Base-by-base conservation (phyloP, 2,888 invertebrate genomes). In the Rapana venosa region DNA sequence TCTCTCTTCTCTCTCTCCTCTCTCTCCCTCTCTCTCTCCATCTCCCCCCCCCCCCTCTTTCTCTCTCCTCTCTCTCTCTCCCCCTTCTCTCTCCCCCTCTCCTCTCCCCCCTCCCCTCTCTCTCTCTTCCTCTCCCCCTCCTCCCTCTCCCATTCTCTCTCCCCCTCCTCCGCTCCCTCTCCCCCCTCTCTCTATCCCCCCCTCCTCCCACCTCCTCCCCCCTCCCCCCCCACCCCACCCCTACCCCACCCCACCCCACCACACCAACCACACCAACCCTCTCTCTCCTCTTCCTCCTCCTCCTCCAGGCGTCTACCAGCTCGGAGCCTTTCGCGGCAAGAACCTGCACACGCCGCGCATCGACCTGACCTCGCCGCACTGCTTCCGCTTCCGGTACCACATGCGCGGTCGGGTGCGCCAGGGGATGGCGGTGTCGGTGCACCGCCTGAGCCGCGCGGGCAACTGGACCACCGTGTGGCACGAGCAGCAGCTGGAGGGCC, bases 301-400 rank as follows among this genome's bases (percentile, higher is more conserved):
- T 2, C 26, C 58, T 47, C 20, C 81, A 81, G 91, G 90, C 32
- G 93, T 92, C 66, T 84, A 84, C 85, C 87, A 90, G 26, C 74
- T 91, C 47, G 91, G 83, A 0, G 81, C 79, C n/a, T 87, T 47
- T n/a, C 22, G 90, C 26, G 91, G 91, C 0, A 93, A 90, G 6
- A 89, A 89, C 22, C 61, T 94, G n/a, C 90, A 90, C 70, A 91
- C 94, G 8, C 94, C 95, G 0, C 90, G 90, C 47, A 93, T 94
- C 74, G 91, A 90, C 81, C 58, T 92, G 0, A 89, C 30, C 4
- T 90, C 92, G n/a, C 90, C 93, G 30, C 91, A 93, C 26, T 95
- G 95, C 90, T 81, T 94, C 15, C 92, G 94, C n/a, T 95, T 95
- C 90, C 92, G 92, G 58, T 94, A 94, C 90, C 94, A 95, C 90